Evolutionary conservation across 2,113 vertebrate species (phyloP), one percentile per base, ranked within the genome.

Genomic region (Hippoglossus stenolepis): DNA sequence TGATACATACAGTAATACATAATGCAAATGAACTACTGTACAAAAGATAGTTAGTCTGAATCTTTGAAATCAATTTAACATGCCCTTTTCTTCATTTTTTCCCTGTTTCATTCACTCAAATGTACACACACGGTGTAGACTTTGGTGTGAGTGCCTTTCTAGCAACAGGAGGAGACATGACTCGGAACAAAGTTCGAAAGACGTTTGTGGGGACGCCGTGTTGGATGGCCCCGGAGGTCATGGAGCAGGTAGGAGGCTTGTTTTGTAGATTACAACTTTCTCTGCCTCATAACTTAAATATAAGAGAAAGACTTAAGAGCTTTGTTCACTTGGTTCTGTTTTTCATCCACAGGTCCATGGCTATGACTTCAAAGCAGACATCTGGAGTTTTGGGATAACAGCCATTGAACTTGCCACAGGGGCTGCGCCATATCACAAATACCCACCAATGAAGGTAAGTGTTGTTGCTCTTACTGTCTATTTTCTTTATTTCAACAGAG

Each of bases 331-430:
- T 4, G 3, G 23, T 23, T 74, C 31, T 71, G 51, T 51, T 77
- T 83, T 75, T 20, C 15, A 62, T 80, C 91, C 86, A 3, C 87
- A 99, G 98, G 97, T 99, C 54, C 95, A 96, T 85, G 98, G 98
- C 59, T 99, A 99, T 11, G 98, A 99, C 90, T 99, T 98, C 91
- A 99, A 99, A 94, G 98, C 98, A 26, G 98, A 99, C 88, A 99
- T 99, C 89, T 99, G 98, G 98, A 99, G 98, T 92, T 99, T 99
- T 87, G 98, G 97, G n/a, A 99, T 99, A 87, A 99, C 98, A 10
- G 98, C 98, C 35, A 99, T 99, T 2, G 98, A 99, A 83, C 88
- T 99, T 79, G 98, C 98, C 38, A 98, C 97, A 0, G 98, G 98
- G 51, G 97, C 98, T 5, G 98, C 98, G 72, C 98, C 98, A 28